Evolutionary conservation across 2,888 invertebrate species (phyloP).

Genomic region (Nomada flava): DNA sequence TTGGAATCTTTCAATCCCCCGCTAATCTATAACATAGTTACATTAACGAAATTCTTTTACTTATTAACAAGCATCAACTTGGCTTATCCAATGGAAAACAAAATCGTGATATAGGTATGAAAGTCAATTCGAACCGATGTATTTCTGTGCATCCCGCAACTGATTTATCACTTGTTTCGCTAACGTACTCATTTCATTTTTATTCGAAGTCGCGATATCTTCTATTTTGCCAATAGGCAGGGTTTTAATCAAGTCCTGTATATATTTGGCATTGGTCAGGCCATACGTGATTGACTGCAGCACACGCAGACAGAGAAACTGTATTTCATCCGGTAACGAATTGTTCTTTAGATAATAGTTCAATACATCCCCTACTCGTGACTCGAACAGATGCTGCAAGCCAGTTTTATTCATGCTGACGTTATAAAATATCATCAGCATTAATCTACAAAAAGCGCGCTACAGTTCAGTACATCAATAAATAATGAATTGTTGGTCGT

Average conservation of each 20-base stretch:
- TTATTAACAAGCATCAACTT: neutral
- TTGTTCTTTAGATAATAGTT: slow-evolving; percentile 70
- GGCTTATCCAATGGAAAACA: neutral
- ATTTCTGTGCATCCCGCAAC: slow-evolving; percentile 51
- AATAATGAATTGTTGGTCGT: neutral
- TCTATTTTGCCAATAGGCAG: slow-evolving; percentile 71
- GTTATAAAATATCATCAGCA: slow-evolving; percentile 82
- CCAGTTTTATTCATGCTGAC: slow-evolving; percentile 82
- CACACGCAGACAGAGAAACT: slow-evolving; percentile 70
- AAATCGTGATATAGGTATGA: neutral
- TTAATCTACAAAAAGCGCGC: slow-evolving; percentile 70
- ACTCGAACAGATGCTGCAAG: slow-evolving; percentile 73
- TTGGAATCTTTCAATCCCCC: neutral
- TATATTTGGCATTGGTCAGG: slow-evolving; percentile 63
- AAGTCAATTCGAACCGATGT: slow-evolving; percentile 13
- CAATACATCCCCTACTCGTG: slow-evolving; percentile 69
- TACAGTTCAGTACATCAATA: neutral
- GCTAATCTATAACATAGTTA: neutral
- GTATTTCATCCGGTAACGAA: slow-evolving; percentile 65
- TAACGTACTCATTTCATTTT: slow-evolving; percentile 57
- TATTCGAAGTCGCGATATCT: slow-evolving; percentile 55
- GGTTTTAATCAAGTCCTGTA: slow-evolving; percentile 62
- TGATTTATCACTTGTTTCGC: slow-evolving; percentile 71
- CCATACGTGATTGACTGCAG: slow-evolving; percentile 76
- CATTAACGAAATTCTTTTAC: neutral